Conservation (phyloP, 2,888 invertebrate genomes). For the Apoda limacodes region DNA sequence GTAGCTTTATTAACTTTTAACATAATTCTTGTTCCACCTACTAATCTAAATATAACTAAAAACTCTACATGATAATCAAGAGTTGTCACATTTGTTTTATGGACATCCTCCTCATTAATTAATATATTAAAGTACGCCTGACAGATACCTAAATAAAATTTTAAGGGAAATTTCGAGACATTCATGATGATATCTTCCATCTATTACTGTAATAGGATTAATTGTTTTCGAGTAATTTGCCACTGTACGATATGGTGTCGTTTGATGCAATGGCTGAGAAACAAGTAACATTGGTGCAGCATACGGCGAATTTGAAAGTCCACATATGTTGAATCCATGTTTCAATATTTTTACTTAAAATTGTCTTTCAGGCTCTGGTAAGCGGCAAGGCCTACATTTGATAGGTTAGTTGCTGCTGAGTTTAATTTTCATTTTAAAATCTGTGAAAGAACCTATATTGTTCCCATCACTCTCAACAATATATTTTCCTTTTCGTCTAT, state of each 20-base stretch:
- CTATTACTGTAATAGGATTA: slow-evolving; percentile 6
- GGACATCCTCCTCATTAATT: slow-evolving; percentile 3
- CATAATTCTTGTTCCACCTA: slow-evolving; percentile 8
- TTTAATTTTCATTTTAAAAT: slow-evolving; percentile 8
- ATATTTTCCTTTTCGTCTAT: no score
- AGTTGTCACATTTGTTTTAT: slow-evolving; percentile 5
- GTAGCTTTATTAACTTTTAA: slow-evolving; percentile 7
- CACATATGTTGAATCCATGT: slow-evolving; percentile 7
- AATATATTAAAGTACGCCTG: slow-evolving; percentile 7
- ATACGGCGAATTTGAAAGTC: slow-evolving; percentile 9
- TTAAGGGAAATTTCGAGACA: slow-evolving; percentile 5
- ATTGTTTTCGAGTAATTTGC: slow-evolving; percentile 8
- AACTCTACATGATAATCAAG: slow-evolving; percentile 8
- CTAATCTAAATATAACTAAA: slow-evolving; percentile 7
- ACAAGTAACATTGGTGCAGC: slow-evolving; percentile 9
- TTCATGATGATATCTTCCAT: slow-evolving; percentile 7
- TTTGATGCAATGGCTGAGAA: slow-evolving; percentile 7
- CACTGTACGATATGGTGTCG: slow-evolving; percentile 7
- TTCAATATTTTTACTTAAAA: slow-evolving; percentile 7
- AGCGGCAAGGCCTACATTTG: slow-evolving; percentile 8
- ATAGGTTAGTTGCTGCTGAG: slow-evolving; percentile 4
- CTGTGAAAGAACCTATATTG: slow-evolving; percentile 7
- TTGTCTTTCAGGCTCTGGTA: slow-evolving; percentile 5
- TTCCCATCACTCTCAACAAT: slow-evolving; percentile 4
- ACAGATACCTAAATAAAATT: slow-evolving; percentile 8